Percentiles rank a stretch among this genome's conserved stretches.
These are phyloP conservation scores for Lithophane ornitopus DNA, from an alignment of 2,888 invertebrate genomes.

Conservation along the genomic window DNA sequence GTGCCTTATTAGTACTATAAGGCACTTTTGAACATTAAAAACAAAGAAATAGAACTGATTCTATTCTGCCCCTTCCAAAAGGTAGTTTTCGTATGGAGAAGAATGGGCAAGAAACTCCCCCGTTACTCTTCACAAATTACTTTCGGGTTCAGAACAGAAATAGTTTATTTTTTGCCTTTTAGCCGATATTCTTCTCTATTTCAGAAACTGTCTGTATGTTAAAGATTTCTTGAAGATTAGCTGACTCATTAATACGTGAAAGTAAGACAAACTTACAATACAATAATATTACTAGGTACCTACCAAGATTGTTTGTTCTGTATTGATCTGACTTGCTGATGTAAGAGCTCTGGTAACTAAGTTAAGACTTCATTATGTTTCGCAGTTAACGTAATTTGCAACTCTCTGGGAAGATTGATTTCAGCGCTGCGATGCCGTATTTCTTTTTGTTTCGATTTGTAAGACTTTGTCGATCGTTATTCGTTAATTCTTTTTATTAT, in stretches of 20 bases:
- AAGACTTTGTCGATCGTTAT: constrained; percentile 22
- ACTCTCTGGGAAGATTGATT: constrained; percentile 50
- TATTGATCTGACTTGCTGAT: constrained; percentile 46
- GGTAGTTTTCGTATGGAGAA: too few species aligned
- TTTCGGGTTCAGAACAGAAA: not conserved
- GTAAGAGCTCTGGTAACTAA: constrained; percentile 31
- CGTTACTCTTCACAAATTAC: too few species aligned
- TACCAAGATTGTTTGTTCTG: constrained; percentile 37
- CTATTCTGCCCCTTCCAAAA: too few species aligned
- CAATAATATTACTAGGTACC: not conserved
- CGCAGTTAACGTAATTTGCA: constrained; percentile 52
- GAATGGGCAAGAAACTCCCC: too few species aligned
- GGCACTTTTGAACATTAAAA: too few species aligned
- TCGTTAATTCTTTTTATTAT: constrained; percentile 14
- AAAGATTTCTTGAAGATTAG: not conserved
- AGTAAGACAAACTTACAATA: not conserved
- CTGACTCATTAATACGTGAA: constrained; percentile 2
- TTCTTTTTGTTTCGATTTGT: constrained; percentile 33
- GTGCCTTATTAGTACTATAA: too few species aligned
- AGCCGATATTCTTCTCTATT: not conserved
- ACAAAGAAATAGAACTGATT: too few species aligned
- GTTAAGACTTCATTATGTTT: constrained; percentile 58
- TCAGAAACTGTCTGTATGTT: not conserved
- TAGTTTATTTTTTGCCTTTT: not conserved
- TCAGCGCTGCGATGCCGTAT: constrained; percentile 36